Conservation (phyloP, 2,113 vertebrate genomes). For the Odontophorus gujanensis region DNA sequence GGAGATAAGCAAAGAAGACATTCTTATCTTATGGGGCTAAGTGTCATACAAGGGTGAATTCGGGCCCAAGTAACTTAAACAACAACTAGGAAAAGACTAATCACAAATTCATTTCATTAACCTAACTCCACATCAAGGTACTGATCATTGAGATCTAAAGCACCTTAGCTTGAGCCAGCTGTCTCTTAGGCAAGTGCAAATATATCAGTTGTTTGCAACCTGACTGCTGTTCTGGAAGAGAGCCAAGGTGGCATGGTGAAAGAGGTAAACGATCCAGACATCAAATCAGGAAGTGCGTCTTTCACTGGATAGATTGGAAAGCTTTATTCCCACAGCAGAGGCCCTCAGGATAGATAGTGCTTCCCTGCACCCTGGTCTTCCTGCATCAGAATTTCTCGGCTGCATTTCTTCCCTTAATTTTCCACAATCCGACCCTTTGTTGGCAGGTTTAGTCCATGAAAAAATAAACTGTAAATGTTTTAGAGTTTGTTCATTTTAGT, state of each 20-base stretch:
- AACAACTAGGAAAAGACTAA: neutral
- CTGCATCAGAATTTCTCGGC: neutral
- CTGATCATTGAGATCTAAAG: neutral
- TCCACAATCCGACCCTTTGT: neutral
- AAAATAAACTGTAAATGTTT: constrained; percentile 33
- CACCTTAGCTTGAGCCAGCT: neutral
- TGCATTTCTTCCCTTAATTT: neutral
- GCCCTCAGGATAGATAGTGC: neutral
- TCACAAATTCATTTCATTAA: neutral
- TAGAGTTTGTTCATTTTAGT: constrained; percentile 13
- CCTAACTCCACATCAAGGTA: neutral
- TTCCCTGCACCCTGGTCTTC: neutral
- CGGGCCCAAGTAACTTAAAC: neutral
- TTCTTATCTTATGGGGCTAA: neutral
- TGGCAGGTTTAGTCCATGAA: neutral
- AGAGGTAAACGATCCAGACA: neutral
- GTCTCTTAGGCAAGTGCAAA: constrained; percentile 14
- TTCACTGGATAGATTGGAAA: neutral
- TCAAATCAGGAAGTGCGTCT: neutral
- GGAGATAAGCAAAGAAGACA: accelerated
- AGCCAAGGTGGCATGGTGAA: neutral
- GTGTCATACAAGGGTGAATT: neutral
- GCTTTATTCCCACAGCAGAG: neutral
- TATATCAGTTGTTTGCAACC: neutral
- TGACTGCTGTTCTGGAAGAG: neutral